Base-by-base conservation (phyloP, 2,888 invertebrate genomes). In the Dryocosmus kuriphilus region DNA sequence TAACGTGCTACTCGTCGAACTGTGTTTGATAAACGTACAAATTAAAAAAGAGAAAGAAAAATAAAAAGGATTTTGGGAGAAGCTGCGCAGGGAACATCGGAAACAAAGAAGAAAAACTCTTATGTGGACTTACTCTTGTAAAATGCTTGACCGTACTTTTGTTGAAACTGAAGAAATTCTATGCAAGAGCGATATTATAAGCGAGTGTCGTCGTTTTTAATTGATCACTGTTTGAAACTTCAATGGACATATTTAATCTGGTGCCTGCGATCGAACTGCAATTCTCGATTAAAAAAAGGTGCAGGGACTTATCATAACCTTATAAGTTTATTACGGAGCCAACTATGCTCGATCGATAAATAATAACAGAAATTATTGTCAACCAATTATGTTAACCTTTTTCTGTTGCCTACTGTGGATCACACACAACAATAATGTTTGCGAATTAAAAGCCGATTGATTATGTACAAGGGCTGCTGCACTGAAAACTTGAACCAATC, bases 161-260 rank as follows among this genome's bases (percentile, higher is more conserved):
- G 90, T 91, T 91, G 86, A 89, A 85, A 88, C 87, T 89, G 86
- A 86, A 86, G 79, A 88, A 89, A 89, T 89, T 90, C 88, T 90
- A 89, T 89, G 86, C 88, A 86, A 88, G 86, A 88, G 86, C 88
- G 86, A 86, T 88, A 87, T 87, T 87, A 80, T 87, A 86, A 86
- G 86, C 88, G 87, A 88, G 89, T 89, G 90, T 89, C 87, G 88
- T 88, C 87, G 88, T 88, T 88, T 88, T 87, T 85, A 86, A 88
- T 89, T 84, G 83, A 88, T 88, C 86, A 88, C 85, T 84, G 84
- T 88, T 86, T 81, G 84, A 89, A 88, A 88, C 84, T 86, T 86
- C 83, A 84, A 88, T 86, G 89, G 87, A 89, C 88, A 87, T n/a
- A n/a, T 86, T 83, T 87, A 87, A 87, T 88, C 86, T 88, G 88